Conservation (phyloP, 2,888 invertebrate species). For the Meloe dianella region DNA sequence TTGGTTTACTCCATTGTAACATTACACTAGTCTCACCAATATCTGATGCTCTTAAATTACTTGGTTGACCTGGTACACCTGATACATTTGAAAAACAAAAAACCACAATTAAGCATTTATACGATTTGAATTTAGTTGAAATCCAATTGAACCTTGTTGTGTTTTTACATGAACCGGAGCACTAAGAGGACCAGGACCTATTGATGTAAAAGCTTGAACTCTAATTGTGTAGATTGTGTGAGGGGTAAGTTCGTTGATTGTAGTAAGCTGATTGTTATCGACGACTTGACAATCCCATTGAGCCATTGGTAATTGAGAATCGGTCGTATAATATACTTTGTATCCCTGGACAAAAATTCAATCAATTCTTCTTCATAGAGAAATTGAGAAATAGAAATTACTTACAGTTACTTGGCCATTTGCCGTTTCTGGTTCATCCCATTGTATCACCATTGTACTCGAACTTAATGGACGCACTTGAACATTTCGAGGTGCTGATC, state of each 20-base stretch:
- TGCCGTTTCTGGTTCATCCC: conserved; percentile 97
- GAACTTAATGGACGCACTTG: conserved; percentile 93
- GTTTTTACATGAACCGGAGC: conserved; percentile 98
- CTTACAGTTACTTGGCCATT: conserved; percentile 96
- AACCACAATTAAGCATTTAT: conserved; percentile 3
- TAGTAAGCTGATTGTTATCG: conserved; percentile 90
- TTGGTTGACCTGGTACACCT: conserved; percentile 97
- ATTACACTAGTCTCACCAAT: conserved; percentile 90
- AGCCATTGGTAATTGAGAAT: conserved; percentile 82
- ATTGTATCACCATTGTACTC: conserved; percentile 96
- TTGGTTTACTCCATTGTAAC: conserved; percentile 90
- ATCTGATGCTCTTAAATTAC: conserved; percentile 84
- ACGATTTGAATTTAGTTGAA: background rate
- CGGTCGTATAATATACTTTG: conserved; percentile 95
- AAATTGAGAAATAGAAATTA: conserved; percentile 34
- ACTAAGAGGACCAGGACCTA: conserved; percentile 94
- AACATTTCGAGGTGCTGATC: conserved; percentile 92
- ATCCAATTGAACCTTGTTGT: conserved; percentile 76
- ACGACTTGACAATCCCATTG: conserved; percentile 95
- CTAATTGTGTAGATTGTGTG: conserved; percentile 94
- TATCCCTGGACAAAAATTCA: conserved; percentile 75
- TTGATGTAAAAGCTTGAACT: conserved; percentile 91
- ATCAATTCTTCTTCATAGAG: conserved; percentile 5
- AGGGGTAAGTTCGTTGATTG: conserved; percentile 88
- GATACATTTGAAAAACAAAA: background rate